Conservation (phyloP, 2,797 vertebrate species). For the Poeciliopsis turneri region DNA sequence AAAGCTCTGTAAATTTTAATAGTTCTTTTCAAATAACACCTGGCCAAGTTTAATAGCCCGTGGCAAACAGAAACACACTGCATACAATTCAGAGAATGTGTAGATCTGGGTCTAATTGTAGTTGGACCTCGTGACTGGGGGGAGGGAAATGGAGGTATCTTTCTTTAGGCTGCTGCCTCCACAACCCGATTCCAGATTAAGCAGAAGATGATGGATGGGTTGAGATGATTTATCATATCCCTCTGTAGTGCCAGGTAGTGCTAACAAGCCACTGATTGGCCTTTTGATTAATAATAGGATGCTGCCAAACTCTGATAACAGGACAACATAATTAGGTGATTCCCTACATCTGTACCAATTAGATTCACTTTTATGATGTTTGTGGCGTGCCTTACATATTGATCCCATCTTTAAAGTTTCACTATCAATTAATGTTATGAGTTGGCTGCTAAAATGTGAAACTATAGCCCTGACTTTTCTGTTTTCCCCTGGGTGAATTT, state of each 20-base stretch:
- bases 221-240: background rate
- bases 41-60: background rate
- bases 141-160: background rate
- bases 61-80: background rate
- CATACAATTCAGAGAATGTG: background rate
- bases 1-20: background rate
- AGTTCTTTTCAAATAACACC: background rate
- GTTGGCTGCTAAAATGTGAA: slow-evolving; percentile 27
- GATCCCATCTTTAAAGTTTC: slow-evolving; percentile 38
- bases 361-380: slow-evolving; percentile 45
- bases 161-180: background rate
- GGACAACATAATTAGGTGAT: slow-evolving; percentile 59
- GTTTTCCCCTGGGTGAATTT: slow-evolving; percentile 31
- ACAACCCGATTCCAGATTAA: background rate
- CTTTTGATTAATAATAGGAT: slow-evolving; percentile 67
- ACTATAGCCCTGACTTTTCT: slow-evolving; percentile 21
- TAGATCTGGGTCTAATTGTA: background rate
- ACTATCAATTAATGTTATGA: slow-evolving; percentile 26
- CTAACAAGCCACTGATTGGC: slow-evolving; percentile 66
- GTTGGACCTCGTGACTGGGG: background rate
- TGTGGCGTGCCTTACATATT: slow-evolving; percentile 30
- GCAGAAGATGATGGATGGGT: background rate
- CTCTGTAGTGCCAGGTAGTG: slow-evolving; percentile 56
- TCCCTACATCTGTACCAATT: slow-evolving; percentile 42
- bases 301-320: slow-evolving; percentile 56